Conservation (phyloP, 2,888 invertebrate genomes). For the Drosophila mettleri region DNA sequence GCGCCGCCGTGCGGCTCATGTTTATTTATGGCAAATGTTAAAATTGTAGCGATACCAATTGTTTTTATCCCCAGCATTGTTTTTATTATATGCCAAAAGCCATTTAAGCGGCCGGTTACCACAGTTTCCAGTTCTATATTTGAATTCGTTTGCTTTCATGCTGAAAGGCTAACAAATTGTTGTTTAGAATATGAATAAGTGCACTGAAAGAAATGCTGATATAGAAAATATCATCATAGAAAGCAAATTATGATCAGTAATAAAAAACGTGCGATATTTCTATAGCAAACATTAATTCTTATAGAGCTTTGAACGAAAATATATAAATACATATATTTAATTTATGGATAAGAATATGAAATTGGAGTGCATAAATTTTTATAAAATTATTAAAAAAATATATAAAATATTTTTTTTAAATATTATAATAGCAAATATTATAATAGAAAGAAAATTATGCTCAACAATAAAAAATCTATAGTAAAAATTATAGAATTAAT, state of each 20-base stretch:
- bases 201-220: conserved; percentile 22
- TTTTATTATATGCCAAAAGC: conserved; percentile 76
- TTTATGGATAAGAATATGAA: no score
- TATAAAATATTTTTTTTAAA: no score
- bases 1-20: conserved; percentile 69
- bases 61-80: conserved; percentile 68
- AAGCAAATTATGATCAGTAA: not conserved
- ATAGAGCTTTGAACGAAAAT: no score
- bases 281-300: no score
- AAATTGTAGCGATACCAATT: conserved; percentile 70
- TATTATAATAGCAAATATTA: no score
- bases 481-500: no score
- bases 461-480: no score
- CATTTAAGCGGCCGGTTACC: conserved; percentile 41
- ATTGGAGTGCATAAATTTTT: no score
- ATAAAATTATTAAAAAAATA: no score
- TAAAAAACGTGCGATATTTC: no score
- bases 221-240: not conserved
- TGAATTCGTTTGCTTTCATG: conserved; percentile 21
- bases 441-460: no score
- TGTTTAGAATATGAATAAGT: conserved; percentile 66
- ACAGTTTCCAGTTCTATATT: conserved; percentile 11
- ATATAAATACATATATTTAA: no score
- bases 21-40: conserved; percentile 76
- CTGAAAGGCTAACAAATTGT: conserved; percentile 47